phyloP scores from a whole-genome alignment of 2,888 invertebrate genomes.

The Heliconius ethilla region DNA sequence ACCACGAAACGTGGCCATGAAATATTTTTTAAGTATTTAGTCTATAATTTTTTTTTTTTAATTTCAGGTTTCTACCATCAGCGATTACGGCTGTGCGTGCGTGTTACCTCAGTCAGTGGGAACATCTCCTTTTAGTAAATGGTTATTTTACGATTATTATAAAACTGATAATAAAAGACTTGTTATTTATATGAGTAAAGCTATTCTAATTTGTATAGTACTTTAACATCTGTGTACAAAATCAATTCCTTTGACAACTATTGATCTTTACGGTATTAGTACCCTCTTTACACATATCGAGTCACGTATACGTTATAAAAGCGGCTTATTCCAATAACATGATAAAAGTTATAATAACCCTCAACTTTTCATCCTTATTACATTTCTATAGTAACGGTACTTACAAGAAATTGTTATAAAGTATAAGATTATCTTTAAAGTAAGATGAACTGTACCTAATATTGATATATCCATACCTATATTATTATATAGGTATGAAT shows the following conservation, averaged over 20 bases:
- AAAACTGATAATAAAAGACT: no score
- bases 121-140: no score
- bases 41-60: no score
- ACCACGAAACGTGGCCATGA: no score
- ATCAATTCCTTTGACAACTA: background rate
- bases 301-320: constrained; percentile 8
- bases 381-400: constrained; percentile 4
- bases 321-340: constrained; percentile 5
- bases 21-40: no score
- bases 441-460: background rate
- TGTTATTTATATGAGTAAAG: background rate
- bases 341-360: constrained; percentile 11
- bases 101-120: no score
- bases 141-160: no score
- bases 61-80: no score
- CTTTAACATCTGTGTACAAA: background rate
- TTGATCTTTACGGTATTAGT: constrained; percentile 2
- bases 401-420: background rate
- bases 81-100: no score
- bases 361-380: constrained; percentile 6
- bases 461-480: no score
- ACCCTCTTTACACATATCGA: constrained; percentile 4
- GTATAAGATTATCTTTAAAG: background rate
- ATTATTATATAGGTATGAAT: no score
- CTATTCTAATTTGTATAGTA: background rate